Conservation (phyloP, 2,797 vertebrate species). For the Erpetoichthys calabaricus region DNA sequence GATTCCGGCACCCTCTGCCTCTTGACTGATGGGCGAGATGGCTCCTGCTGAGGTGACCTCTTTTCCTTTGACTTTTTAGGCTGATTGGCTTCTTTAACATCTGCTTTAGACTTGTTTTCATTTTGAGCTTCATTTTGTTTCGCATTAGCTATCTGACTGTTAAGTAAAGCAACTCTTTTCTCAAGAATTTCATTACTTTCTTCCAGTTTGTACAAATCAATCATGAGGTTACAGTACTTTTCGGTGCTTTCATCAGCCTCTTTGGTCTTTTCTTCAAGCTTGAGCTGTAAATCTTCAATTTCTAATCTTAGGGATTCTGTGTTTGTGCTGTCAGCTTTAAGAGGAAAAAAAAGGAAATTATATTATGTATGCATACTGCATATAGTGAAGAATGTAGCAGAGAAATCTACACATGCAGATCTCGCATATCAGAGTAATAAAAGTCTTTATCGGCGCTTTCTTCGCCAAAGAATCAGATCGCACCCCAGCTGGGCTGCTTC, state of each 20-base stretch:
- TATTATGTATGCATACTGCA: background rate
- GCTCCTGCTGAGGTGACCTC: constrained; percentile 11
- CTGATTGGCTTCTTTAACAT: background rate
- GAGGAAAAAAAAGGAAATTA: constrained; percentile 23
- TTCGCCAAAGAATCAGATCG: too few species aligned
- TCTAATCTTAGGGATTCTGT: constrained; percentile 39
- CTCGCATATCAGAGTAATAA: too few species aligned
- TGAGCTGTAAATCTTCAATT: constrained; percentile 49
- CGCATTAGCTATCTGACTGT: constrained; percentile 27
- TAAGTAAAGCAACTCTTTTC: constrained; percentile 47
- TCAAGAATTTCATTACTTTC: constrained; percentile 54
- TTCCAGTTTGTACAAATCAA: constrained; percentile 67
- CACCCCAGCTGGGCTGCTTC: too few species aligned
- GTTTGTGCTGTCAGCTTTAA: constrained; percentile 22
- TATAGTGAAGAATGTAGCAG: too few species aligned
- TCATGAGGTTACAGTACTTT: constrained; percentile 69
- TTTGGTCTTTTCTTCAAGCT: constrained; percentile 50
- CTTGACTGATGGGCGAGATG: constrained; percentile 26
- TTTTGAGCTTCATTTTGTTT: constrained; percentile 6
- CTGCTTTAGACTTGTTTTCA: constrained; percentile 6
- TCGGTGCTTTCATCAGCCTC: constrained; percentile 73
- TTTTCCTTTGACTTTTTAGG: constrained; percentile 13
- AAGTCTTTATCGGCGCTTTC: too few species aligned
- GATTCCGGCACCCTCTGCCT: constrained; percentile 29
- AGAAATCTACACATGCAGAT: too few species aligned